These are phyloP conservation scores for Chaetorhynchus papuensis DNA, from an alignment of 2,113 vertebrate species.

Conservation along the genomic window DNA sequence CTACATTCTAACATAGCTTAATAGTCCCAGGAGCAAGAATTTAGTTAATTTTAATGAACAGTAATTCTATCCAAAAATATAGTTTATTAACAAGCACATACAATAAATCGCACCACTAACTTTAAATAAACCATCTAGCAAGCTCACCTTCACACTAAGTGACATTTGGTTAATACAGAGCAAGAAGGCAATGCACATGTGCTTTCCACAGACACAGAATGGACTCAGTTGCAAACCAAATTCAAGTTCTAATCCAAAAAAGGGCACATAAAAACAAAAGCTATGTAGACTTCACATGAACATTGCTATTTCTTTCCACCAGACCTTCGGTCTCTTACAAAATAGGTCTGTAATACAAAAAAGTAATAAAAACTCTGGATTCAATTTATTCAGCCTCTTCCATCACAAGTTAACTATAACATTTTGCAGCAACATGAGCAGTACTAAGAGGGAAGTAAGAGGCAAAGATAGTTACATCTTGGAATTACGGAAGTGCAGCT, in stretches of 20 bases:
- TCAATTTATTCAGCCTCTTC: constrained; percentile 44
- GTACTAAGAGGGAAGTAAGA: background rate
- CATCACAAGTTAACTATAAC: background rate
- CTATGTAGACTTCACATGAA: constrained; percentile 15
- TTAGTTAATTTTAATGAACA: background rate
- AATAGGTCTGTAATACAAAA: constrained; percentile 42
- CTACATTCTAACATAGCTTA: background rate
- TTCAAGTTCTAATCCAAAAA: background rate
- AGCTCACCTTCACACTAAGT: constrained; percentile 15
- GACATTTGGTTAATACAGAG: constrained; percentile 31
- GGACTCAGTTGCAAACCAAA: constrained; percentile 6
- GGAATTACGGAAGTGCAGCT: background rate
- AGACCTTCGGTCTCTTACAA: constrained; percentile 26
- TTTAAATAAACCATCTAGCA: constrained; percentile 42
- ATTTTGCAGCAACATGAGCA: background rate
- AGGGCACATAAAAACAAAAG: constrained; percentile 18
- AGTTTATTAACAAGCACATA: constrained; percentile 43
- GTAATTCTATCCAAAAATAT: constrained; percentile 27
- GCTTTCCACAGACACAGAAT: constrained; percentile 11
- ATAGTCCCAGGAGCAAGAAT: background rate
- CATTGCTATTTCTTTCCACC: constrained; percentile 18
- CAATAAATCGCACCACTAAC: constrained; percentile 6
- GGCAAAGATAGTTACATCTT: background rate
- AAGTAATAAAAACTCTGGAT: constrained; percentile 43
- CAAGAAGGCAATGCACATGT: background rate